Evolutionary conservation across 2,888 invertebrate species (phyloP), one percentile per base, ranked within the genome.

Genomic region (Drosophila formosana): DNA sequence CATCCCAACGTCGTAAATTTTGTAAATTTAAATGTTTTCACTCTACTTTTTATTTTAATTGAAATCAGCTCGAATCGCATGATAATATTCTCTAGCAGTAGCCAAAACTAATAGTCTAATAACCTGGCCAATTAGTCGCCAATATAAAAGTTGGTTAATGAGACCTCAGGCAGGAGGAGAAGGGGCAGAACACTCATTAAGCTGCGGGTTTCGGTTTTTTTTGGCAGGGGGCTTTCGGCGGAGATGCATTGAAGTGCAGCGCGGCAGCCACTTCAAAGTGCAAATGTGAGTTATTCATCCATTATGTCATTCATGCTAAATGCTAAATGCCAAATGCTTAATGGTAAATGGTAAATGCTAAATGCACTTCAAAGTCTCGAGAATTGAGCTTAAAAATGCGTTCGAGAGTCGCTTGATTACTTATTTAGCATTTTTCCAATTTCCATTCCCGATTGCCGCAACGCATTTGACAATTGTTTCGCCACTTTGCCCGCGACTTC

Each of bases 341-440:
- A 28, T 18, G 2, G 18, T 43, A 23, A 51, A 61, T 61, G 34
- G 2, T 34, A 30, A 55, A 37, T 34, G 78, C 52, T 74, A 56
- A 76, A 66, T 66, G 62, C 63, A 75, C 76, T 61, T 75, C 63
- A 71, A 75, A 71, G 80, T 68, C 66, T 37, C n/a, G 34, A 26
- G 53, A 55, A 69, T 58, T 63, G 67, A 34, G 55, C 47, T 56
- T 51, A 25, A 30, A 53, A 61, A 49, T 61, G 46, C 32, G 43
- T 53, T 53, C 62, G 50, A 80, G 61, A 67, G 64, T 50, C 72
- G 74, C 86, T 72, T 85, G 89, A 89, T 89, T 86, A 86, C 88
- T 89, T 88, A 88, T 88, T 88, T 90, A 90, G 89, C 89, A 87
- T 87, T 87, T 89, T 84, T 77, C 77, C 85, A 84, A 87, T 89